phyloP scores from a whole-genome alignment of 1,140 invertebrate genomes.

The Trissolcus basalis region DNA sequence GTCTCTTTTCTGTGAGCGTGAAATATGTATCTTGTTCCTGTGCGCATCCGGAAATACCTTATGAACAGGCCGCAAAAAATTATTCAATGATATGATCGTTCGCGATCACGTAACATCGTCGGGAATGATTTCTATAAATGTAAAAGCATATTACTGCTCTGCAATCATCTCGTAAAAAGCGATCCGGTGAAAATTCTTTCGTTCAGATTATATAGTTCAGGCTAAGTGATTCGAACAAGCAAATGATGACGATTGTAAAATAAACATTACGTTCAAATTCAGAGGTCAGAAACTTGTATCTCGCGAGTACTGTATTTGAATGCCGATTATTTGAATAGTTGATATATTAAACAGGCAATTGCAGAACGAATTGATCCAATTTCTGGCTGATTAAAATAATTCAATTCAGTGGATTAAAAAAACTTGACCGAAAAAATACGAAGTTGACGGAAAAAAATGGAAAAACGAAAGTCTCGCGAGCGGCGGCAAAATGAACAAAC shows the following conservation, averaged over 20 bases:
- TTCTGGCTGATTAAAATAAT: too few species aligned
- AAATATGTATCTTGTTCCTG: constrained; percentile 1
- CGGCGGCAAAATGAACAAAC: too few species aligned
- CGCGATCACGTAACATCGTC: constrained; percentile 35
- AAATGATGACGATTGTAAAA: constrained; percentile 1
- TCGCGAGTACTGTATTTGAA: too few species aligned
- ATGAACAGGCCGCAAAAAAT: constrained; percentile 25
- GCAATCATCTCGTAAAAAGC: constrained; percentile 21
- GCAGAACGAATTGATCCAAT: too few species aligned
- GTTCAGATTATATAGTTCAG: constrained; percentile 1
- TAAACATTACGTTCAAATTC: background rate
- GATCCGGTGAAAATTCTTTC: constrained; percentile 4
- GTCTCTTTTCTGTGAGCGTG: constrained; percentile 36
- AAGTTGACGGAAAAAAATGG: too few species aligned
- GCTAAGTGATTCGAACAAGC: background rate
- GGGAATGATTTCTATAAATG: constrained; percentile 25
- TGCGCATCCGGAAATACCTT: constrained; percentile 52
- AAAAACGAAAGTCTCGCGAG: too few species aligned
- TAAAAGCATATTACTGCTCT: constrained; percentile 4
- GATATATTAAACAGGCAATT: too few species aligned
- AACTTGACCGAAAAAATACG: background rate
- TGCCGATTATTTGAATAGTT: too few species aligned
- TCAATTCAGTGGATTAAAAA: background rate
- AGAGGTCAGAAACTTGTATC: too few species aligned
- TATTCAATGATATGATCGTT: constrained; percentile 34